Conservation (phyloP, 2,797 vertebrate genomes). For the Oceanodroma leucorhoa region DNA sequence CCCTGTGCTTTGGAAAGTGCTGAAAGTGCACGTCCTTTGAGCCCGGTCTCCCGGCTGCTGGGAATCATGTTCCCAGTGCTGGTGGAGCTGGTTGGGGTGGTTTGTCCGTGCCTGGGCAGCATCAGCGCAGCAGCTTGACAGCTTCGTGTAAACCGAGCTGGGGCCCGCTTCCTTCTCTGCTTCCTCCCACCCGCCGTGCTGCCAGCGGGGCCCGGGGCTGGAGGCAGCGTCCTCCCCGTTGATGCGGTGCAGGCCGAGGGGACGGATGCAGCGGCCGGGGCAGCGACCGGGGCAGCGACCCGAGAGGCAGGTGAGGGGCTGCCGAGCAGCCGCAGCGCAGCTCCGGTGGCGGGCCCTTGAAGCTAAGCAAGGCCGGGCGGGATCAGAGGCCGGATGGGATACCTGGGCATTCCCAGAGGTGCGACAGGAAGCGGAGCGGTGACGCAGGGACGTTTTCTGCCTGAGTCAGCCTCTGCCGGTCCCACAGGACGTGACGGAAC, state of each 20-base stretch:
- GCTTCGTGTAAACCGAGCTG: conserved; percentile 36
- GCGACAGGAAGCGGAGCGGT: neutral
- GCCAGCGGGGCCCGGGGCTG: neutral
- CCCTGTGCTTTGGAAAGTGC: neutral
- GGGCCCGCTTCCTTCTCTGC: neutral
- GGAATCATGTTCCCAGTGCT: neutral
- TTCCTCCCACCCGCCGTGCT: neutral
- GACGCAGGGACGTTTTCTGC: neutral
- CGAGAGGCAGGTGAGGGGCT: neutral
- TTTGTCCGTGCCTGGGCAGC: conserved; percentile 45
- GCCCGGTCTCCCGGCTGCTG: rapidly evolving
- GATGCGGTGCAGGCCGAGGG: neutral
- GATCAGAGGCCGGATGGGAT: neutral
- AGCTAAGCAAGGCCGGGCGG: neutral
- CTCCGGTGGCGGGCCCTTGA: rapidly evolving
- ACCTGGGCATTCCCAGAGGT: neutral
- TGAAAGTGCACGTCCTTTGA: rapidly evolving
- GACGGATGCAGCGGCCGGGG: neutral
- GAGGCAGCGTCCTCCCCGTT: neutral
- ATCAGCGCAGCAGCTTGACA: conserved; percentile 37
- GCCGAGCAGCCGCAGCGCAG: rapidly evolving
- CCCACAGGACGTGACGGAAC: neutral
- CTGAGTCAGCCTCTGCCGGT: neutral
- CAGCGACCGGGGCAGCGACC: rapidly evolving
- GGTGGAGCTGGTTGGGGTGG: neutral